Evolutionary conservation across 2,888 invertebrate species (phyloP).

Genomic region (Chymomyza procnemis): DNA sequence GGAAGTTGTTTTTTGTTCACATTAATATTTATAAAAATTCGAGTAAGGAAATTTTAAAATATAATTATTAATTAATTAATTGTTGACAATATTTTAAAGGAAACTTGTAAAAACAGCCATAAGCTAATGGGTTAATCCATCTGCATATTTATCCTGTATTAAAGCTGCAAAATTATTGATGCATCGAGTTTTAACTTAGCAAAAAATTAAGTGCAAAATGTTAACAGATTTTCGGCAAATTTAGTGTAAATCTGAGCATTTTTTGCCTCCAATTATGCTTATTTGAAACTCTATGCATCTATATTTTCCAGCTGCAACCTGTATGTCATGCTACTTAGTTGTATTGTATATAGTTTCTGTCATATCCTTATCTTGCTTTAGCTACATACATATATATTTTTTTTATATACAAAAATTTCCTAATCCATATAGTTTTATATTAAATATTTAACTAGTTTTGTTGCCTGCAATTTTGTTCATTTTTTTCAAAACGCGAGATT

Average conservation of each 20-base stretch:
- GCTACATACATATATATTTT: conserved; percentile 23
- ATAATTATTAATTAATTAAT: not conserved
- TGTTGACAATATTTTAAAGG: not conserved
- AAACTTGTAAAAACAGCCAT: too few species aligned
- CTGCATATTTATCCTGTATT: not conserved
- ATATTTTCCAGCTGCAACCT: too few species aligned
- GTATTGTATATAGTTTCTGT: conserved; percentile 1
- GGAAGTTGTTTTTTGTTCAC: conserved; percentile 31
- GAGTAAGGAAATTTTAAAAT: not conserved
- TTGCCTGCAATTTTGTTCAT: not conserved
- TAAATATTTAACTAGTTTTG: conserved; percentile 44
- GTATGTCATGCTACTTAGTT: too few species aligned
- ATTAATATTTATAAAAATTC: not conserved
- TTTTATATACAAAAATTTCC: conserved; percentile 64
- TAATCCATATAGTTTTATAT: conserved; percentile 41
- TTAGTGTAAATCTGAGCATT: too few species aligned
- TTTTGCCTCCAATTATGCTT: too few species aligned
- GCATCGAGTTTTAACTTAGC: too few species aligned
- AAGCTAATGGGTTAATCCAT: conserved; percentile 5
- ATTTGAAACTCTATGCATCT: too few species aligned
- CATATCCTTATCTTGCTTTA: not conserved
- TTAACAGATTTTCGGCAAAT: too few species aligned
- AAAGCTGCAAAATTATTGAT: too few species aligned
- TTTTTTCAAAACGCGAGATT: not conserved
- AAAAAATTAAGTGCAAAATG: too few species aligned